Percentiles rank a stretch among this genome's conserved stretches.
phyloP scores from a whole-genome alignment of 2,888 invertebrate genomes.

The Stenurella melanura region DNA sequence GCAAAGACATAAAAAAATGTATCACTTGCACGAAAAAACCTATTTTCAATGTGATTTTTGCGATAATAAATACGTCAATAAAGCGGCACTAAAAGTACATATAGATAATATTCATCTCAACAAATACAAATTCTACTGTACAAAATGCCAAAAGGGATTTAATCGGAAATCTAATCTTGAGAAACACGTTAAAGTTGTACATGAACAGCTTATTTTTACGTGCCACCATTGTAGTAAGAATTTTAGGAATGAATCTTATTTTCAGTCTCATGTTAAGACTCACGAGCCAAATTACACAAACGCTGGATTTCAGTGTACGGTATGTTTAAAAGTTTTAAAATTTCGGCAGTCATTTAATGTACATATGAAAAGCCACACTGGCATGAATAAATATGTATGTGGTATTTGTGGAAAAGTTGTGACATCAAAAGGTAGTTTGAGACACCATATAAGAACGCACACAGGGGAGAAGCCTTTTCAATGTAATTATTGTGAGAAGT shows the following conservation, averaged over 20 bases:
- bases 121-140: conserved; percentile 69
- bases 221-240: conserved; percentile 60
- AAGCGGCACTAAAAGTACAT: conserved; percentile 55
- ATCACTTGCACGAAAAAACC: conserved; percentile 44
- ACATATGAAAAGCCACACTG: conserved; percentile 34
- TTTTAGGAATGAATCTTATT: conserved; percentile 59
- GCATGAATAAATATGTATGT: conserved; percentile 47
- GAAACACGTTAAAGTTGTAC: conserved; percentile 58
- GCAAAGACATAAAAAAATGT: not conserved
- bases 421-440: too few relatives aligned
- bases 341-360: not conserved
- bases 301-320: conserved; percentile 41
- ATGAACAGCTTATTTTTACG: conserved; percentile 58
- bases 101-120: conserved; percentile 71
- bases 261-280: conserved; percentile 55
- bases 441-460: too few relatives aligned
- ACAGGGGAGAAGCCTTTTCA: too few relatives aligned
- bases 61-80: conserved; percentile 53
- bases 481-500: too few relatives aligned
- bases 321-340: conserved; percentile 2
- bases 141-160: conserved; percentile 59
- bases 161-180: conserved; percentile 53
- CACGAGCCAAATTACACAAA: conserved; percentile 55
- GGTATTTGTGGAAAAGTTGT: conserved; percentile 55
- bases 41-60: conserved; percentile 54